phyloP scores from a whole-genome alignment of 2,888 invertebrate genomes.

The Orgyia antiqua region DNA sequence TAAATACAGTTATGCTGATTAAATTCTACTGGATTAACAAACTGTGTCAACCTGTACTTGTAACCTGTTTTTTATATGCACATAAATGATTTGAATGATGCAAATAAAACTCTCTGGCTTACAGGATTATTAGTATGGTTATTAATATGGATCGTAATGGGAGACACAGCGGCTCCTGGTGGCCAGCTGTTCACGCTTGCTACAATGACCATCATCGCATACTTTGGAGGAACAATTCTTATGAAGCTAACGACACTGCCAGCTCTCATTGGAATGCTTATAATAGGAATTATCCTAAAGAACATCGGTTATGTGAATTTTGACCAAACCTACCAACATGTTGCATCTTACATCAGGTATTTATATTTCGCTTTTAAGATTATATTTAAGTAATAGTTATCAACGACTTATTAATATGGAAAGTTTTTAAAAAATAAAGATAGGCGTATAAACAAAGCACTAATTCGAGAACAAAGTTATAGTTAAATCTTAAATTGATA shows the following conservation, averaged over 20 bases:
- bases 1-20: too few species aligned
- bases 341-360: constrained; percentile 85
- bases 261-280: constrained; percentile 90
- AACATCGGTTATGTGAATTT: constrained; percentile 86
- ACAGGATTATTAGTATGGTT: constrained; percentile 85
- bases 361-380: neutral
- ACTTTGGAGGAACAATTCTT: constrained; percentile 90
- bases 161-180: constrained; percentile 88
- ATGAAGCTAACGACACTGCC: constrained; percentile 87
- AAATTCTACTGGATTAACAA: too few species aligned
- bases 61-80: too few species aligned
- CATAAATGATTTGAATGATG: too few species aligned
- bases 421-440: too few species aligned
- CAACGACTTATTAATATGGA: neutral
- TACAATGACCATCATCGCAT: constrained; percentile 84
- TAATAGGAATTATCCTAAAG: constrained; percentile 85
- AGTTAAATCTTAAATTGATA: too few species aligned
- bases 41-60: too few species aligned
- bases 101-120: too few species aligned
- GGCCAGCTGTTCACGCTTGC: constrained; percentile 89
- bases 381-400: neutral
- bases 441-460: too few species aligned
- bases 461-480: too few species aligned
- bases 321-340: constrained; percentile 81
- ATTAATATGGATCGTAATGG: constrained; percentile 85